These are phyloP conservation scores for Dicerorhinus sumatrensis DNA, from an alignment of 2,113 vertebrate species.

Conservation along the genomic window DNA sequence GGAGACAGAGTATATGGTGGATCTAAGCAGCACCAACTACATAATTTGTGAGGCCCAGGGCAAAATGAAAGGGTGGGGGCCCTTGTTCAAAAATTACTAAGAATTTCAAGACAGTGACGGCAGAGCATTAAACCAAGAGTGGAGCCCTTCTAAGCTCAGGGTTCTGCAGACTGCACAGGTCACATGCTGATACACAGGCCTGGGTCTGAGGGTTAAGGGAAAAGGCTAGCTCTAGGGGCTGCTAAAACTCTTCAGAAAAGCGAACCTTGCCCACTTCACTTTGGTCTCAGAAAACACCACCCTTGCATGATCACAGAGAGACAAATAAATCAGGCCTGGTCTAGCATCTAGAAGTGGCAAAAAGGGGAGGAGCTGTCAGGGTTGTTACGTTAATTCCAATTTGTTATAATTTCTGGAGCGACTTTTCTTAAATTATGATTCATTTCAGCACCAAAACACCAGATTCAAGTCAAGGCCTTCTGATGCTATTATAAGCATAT, in stretches of 20 bases:
- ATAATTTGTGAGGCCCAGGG: neutral
- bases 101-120: neutral
- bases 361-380: constrained; percentile 36
- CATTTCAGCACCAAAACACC: constrained; percentile 70
- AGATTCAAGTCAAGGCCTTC: constrained; percentile 61
- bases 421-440: constrained; percentile 69
- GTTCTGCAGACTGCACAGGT: neutral
- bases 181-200: neutral
- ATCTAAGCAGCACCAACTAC: neutral
- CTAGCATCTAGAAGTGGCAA: neutral
- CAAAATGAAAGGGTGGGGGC: neutral
- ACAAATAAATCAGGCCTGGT: constrained; percentile 41
- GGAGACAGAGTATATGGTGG: neutral
- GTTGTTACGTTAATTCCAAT: constrained; percentile 47
- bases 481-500: constrained; percentile 56
- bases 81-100: neutral
- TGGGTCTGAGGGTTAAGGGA: neutral
- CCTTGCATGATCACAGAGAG: constrained; percentile 28
- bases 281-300: constrained; percentile 16
- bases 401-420: constrained; percentile 39
- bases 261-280: neutral
- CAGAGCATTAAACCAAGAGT: neutral
- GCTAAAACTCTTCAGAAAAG: constrained; percentile 45
- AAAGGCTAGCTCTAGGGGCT: neutral
- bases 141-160: neutral